Conservation (phyloP, 2,888 invertebrate species). For the Mactromeris polynyma region DNA sequence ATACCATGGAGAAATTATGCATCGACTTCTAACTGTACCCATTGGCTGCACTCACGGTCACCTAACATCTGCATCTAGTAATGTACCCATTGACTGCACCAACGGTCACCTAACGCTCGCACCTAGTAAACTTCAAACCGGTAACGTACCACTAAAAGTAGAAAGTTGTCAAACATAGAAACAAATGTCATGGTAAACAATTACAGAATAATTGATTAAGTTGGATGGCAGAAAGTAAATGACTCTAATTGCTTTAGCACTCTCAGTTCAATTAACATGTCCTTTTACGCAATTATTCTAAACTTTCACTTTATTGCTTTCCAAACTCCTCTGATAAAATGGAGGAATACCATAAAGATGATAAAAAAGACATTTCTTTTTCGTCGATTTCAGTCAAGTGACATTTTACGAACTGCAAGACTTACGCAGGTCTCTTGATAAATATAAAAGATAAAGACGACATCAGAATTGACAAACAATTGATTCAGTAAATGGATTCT, state of each 20-base stretch:
- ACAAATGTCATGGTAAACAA: conserved; percentile 32
- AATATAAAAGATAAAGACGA: conserved; percentile 67
- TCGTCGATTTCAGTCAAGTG: conserved; percentile 37
- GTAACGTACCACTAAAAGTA: not conserved
- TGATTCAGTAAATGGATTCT: conserved; percentile 69
- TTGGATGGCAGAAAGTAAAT: conserved; percentile 27
- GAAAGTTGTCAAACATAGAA: conserved; percentile 13
- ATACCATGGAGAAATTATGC: no score
- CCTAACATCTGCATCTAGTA: no score
- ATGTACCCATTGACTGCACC: not conserved
- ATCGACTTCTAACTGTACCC: no score
- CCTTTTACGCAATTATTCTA: conserved; percentile 25
- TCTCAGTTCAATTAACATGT: conserved; percentile 25
- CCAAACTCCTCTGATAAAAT: not conserved
- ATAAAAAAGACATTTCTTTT: conserved; percentile 42
- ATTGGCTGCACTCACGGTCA: no score
- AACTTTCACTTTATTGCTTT: conserved; percentile 23
- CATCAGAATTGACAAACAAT: conserved; percentile 69
- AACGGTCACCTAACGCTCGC: not conserved
- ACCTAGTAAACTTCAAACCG: not conserved
- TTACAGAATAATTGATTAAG: conserved; percentile 34
- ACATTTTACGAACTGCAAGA: conserved; percentile 40
- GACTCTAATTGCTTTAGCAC: conserved; percentile 37
- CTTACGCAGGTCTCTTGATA: conserved; percentile 57
- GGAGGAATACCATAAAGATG: conserved; percentile 20